Conservation (phyloP, 2,113 vertebrate species). For the rat (Rattus norvegicus) region GRCr8 NC_086033.1:33521501-33522000, state of each 20-base stretch:
- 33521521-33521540: neutral
- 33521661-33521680: neutral
- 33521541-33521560: neutral
- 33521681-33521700: neutral
- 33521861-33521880: neutral
- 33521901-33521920: neutral
- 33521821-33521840: too few relatives aligned
- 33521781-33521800: too few relatives aligned
- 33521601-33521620: neutral
- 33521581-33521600: neutral
- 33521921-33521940: neutral
- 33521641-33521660: neutral
- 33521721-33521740: too few relatives aligned
- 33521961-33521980: neutral
- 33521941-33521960: neutral
- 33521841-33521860: too few relatives aligned
- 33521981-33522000: neutral
- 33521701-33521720: too few relatives aligned
- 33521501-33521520: neutral
- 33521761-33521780: too few relatives aligned
- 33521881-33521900: neutral
- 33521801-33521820: too few relatives aligned
- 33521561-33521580: neutral
- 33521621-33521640: neutral
- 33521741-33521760: too few relatives aligned